phyloP scores from a whole-genome alignment of 1,140 invertebrate genomes.

The Melitaea cinxia region DNA sequence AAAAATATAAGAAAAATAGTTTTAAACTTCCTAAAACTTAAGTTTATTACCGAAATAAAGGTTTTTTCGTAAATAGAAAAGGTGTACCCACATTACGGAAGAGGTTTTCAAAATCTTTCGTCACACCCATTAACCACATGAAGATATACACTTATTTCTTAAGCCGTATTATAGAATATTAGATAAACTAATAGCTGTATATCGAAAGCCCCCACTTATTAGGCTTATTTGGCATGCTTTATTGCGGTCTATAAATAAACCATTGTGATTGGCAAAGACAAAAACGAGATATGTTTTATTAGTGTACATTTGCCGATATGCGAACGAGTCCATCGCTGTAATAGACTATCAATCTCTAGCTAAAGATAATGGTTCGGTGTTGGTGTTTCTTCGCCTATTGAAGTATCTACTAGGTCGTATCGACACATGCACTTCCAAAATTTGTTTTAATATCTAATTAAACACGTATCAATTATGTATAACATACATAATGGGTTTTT shows the following conservation, averaged over 20 bases:
- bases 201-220: constrained; percentile 35
- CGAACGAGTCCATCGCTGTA: constrained; percentile 54
- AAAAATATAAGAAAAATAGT: too few species aligned
- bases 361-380: constrained; percentile 58
- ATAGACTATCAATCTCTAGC: constrained; percentile 65
- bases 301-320: constrained; percentile 47
- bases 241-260: constrained; percentile 47
- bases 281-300: constrained; percentile 45
- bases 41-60: too few species aligned
- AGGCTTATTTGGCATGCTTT: constrained; percentile 42
- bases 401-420: constrained; percentile 52
- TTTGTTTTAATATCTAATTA: constrained; percentile 23
- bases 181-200: constrained; percentile 17
- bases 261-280: constrained; percentile 33
- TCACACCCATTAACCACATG: too few species aligned
- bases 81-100: too few species aligned
- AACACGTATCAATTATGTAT: constrained; percentile 22
- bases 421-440: constrained; percentile 48
- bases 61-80: too few species aligned
- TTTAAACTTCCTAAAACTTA: too few species aligned
- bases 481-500: too few species aligned
- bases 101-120: too few species aligned
- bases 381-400: constrained; percentile 69
- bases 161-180: too few species aligned
- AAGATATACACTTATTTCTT: too few species aligned